phyloP scores from a whole-genome alignment of 2,113 vertebrate species.

The Balaenoptera acutorostrata region DNA sequence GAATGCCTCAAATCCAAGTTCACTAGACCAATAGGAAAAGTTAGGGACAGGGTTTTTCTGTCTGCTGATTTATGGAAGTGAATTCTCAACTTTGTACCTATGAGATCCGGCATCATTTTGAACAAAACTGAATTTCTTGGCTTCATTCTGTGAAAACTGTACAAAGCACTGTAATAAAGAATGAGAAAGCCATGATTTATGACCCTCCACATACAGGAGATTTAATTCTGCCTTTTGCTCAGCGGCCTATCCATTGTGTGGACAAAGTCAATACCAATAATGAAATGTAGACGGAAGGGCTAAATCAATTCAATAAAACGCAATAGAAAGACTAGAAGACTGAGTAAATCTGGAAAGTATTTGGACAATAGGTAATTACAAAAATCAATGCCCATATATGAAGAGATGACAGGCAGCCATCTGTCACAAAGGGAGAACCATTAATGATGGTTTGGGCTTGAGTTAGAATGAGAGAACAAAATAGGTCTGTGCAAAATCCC shows the following conservation, averaged over 20 bases:
- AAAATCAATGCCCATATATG: constrained; percentile 62
- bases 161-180: constrained; percentile 15
- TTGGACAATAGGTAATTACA: constrained; percentile 72
- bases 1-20: neutral
- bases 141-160: constrained; percentile 37
- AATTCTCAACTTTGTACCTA: neutral
- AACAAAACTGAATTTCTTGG: constrained; percentile 33
- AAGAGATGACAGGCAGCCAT: constrained; percentile 63
- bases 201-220: neutral
- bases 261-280: constrained; percentile 72
- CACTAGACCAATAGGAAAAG: neutral
- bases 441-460: neutral
- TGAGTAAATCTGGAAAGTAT: constrained; percentile 67
- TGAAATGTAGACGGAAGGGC: constrained; percentile 61
- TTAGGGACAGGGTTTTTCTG: neutral
- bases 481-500: neutral
- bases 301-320: constrained; percentile 68
- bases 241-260: constrained; percentile 47
- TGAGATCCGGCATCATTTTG: neutral
- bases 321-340: constrained; percentile 39
- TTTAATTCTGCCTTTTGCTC: constrained; percentile 61
- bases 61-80: neutral
- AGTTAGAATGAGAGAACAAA: neutral
- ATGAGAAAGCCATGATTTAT: constrained; percentile 52
- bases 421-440: neutral